Evolutionary conservation across 2,888 invertebrate genomes (phyloP), one percentile per base, ranked within the genome.

Genomic region (Aphrophora alni): DNA sequence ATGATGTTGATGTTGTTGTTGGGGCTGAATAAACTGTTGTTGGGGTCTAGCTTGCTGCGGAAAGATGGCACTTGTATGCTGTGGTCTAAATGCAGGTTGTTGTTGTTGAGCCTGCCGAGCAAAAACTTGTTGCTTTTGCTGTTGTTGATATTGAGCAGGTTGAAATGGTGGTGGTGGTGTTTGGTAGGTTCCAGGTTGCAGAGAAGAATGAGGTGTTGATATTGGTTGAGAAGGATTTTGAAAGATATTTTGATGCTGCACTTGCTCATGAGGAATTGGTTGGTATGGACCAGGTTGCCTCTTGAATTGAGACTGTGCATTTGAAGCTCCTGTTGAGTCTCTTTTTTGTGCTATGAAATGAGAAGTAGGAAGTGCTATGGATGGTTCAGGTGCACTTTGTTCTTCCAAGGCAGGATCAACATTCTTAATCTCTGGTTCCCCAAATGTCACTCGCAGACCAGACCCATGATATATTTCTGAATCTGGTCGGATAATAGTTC

Each of bases 401-500:
- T 82, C 82, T 25, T 76, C 80, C 17, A 71, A 38, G 38, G 74
- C 80, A 21, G 78, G 74, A 77, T 79, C 82, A 17, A 72, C 17
- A 27, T 75, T 90, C 59, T 84, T 83, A 81, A 91, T 90, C 4
- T 89, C 88, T 0, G 89, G 88, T 24, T 90, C 92, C 0, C 95
- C 95, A 85, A 96, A 96, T 7, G 95, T 95, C 0, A 96, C 93
- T 86, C 93, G 94, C 0, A 96, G 93, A 76, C 95, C 95, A 84
- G 94, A 94, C 83, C 86, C 88, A 85, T 96, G 95, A 85, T 94
- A 96, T 17, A 92, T 91, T 88, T 96, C 95, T 1, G 96, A 96
- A 86, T 96, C 96, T 0, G 96, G 96, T 85, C 94, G 93, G 77
- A 97, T 96, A 59, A 97, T 93, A 0, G 96, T 94, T 86, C 96